phyloP scores from a whole-genome alignment of 2,797 vertebrate genomes.

The Fringilla coelebs region DNA sequence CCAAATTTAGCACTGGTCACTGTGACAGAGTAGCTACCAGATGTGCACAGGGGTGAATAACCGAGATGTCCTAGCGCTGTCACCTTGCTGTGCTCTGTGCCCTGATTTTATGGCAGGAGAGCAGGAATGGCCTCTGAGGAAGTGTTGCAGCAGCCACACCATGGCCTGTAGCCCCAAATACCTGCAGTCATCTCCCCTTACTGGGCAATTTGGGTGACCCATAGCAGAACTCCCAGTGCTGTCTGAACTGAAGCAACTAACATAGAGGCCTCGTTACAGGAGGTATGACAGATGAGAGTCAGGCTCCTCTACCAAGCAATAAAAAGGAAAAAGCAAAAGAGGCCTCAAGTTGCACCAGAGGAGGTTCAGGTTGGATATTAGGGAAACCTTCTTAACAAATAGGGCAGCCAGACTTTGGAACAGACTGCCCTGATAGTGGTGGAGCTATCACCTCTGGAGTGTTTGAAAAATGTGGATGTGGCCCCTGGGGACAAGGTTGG shows the following conservation, averaged over 20 bases:
- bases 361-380: neutral
- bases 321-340: neutral
- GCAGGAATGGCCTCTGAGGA: neutral
- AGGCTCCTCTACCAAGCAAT: neutral
- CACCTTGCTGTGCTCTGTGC: neutral
- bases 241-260: neutral
- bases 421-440: neutral
- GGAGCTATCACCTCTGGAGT: neutral
- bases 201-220: fast-evolving
- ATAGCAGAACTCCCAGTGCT: neutral
- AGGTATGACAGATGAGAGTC: neutral
- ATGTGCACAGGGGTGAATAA: fast-evolving
- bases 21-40: neutral
- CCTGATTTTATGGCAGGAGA: neutral
- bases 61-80: neutral
- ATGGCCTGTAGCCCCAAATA: neutral
- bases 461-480: neutral
- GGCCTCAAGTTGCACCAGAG: neutral
- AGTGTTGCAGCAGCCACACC: neutral
- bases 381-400: neutral
- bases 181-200: fast-evolving
- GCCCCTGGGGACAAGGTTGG: neutral
- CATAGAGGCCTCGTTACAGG: neutral
- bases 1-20: neutral
- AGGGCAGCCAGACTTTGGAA: neutral